phyloP scores from a whole-genome alignment of 2,797 vertebrate genomes.

The Linurgus olivaceus region DNA sequence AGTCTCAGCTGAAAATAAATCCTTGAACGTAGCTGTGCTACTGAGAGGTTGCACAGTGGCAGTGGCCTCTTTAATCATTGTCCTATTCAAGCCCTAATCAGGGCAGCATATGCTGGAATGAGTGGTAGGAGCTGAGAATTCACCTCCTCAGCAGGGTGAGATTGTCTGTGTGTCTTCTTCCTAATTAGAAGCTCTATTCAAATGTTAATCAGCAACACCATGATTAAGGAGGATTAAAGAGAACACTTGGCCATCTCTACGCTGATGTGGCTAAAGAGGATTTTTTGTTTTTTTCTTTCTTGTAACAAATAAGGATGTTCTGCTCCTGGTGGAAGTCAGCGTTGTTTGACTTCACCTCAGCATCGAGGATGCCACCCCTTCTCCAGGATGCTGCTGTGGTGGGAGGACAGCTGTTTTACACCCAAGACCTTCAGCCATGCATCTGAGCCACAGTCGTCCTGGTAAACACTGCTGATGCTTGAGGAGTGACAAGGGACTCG shows the following conservation, averaged over 20 bases:
- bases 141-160: slow-evolving; percentile 38
- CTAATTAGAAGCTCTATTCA: slow-evolving; percentile 71
- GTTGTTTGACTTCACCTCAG: neutral
- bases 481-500: neutral
- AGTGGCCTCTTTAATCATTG: slow-evolving; percentile 71
- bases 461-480: neutral
- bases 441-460: neutral
- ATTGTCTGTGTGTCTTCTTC: neutral
- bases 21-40: slow-evolving; percentile 41
- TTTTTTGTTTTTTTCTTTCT: neutral
- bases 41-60: slow-evolving; percentile 52
- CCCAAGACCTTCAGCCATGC: neutral
- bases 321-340: neutral
- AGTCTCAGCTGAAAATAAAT: slow-evolving; percentile 70
- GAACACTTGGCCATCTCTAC: slow-evolving; percentile 15
- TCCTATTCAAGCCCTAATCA: slow-evolving; percentile 73
- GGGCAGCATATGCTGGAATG: slow-evolving; percentile 39
- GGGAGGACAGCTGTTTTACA: neutral
- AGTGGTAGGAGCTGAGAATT: slow-evolving; percentile 47
- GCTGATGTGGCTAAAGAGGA: slow-evolving; percentile 3
- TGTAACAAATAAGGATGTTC: neutral
- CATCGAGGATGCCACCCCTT: neutral
- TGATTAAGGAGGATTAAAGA: slow-evolving; percentile 45
- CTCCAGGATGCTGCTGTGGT: rapidly evolving
- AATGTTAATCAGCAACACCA: slow-evolving; percentile 57